phyloP scores from a whole-genome alignment of 1,140 invertebrate species.

The Rhynchophorus ferrugineus region DNA sequence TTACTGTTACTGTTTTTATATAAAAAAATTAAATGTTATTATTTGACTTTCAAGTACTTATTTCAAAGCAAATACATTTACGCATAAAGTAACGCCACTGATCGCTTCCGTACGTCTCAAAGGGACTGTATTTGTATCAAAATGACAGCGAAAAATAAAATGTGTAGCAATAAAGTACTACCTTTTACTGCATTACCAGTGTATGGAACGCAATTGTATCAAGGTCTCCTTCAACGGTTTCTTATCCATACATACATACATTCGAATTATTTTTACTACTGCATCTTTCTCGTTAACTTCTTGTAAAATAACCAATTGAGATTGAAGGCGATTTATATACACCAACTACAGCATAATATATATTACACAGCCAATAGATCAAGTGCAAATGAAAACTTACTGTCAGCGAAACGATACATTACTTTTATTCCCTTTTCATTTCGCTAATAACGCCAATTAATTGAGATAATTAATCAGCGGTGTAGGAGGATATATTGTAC shows the following conservation, averaged over 20 bases:
- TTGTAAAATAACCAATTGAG: constrained; percentile 13
- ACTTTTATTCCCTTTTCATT: no score
- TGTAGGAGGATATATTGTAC: no score
- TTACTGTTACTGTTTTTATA: no score
- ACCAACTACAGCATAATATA: background rate
- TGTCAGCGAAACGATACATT: no score
- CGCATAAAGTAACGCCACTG: no score
- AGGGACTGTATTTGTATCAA: constrained; percentile 20
- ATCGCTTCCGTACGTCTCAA: constrained; percentile 1
- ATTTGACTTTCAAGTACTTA: no score
- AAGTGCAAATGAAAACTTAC: background rate
- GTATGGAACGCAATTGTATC: constrained; percentile 19
- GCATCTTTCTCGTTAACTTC: constrained; percentile 12
- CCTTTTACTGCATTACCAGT: constrained; percentile 23
- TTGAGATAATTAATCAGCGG: no score
- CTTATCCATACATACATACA: constrained; percentile 19
- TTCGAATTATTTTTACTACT: constrained; percentile 26
- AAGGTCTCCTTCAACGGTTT: constrained; percentile 22
- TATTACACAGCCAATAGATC: background rate
- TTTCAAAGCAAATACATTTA: no score
- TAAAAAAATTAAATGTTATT: no score
- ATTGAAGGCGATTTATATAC: background rate
- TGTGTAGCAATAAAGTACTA: constrained; percentile 24
- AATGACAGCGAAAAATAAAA: constrained; percentile 26
- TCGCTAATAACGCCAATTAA: no score